Conservation (phyloP, 2,797 vertebrate species). For the Nannoperca australis region DNA sequence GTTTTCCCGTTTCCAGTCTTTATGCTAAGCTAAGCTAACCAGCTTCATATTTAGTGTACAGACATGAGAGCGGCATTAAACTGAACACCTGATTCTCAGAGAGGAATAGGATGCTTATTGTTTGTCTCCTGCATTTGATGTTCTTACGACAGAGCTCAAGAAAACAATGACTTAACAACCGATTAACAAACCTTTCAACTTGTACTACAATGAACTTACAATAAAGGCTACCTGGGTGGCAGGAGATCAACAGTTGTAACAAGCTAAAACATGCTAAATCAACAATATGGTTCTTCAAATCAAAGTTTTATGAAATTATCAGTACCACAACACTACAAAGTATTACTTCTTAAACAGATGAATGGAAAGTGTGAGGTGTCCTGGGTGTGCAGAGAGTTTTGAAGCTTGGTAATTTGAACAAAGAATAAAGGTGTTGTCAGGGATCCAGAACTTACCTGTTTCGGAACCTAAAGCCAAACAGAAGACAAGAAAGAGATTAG, state of each 20-base stretch:
- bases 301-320: background rate
- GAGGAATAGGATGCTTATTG: no score
- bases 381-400: background rate
- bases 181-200: background rate
- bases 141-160: background rate
- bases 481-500: background rate
- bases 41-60: no score
- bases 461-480: conserved; percentile 74
- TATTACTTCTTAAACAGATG: background rate
- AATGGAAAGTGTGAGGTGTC: background rate
- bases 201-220: background rate
- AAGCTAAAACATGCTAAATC: no score
- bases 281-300: no score
- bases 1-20: no score
- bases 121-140: no score
- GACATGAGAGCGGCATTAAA: no score
- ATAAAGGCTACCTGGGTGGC: background rate
- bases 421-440: background rate
- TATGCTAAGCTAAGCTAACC: no score
- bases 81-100: no score
- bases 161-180: background rate
- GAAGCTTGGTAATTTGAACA: background rate
- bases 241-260: background rate
- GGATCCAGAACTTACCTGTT: conserved; percentile 74
- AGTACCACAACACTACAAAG: no score